Percentiles rank a stretch among this genome's conserved stretches.
Conservation (phyloP, 2,113 vertebrate genomes). For the Oryzias javanicus region DNA sequence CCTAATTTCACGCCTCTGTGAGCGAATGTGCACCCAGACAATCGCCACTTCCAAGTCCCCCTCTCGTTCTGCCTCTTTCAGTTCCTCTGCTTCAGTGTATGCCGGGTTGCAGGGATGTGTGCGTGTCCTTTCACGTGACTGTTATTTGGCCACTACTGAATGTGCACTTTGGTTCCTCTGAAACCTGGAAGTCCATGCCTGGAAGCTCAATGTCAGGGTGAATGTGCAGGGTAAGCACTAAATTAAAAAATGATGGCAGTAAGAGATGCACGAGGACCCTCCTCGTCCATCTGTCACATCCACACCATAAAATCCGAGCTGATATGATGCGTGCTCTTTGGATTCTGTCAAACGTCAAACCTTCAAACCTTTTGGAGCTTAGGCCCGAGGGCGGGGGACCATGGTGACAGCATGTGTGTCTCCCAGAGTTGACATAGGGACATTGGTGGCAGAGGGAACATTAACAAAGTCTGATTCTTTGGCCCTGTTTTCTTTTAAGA, state of each 20-base stretch:
- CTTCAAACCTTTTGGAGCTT: constrained; percentile 22
- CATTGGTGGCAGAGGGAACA: constrained; percentile 31
- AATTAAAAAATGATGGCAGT: constrained; percentile 37
- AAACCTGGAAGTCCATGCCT: constrained; percentile 25
- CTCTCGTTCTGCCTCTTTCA: constrained; percentile 22
- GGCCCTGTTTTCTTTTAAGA: constrained; percentile 10
- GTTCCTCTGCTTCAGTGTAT: constrained; percentile 31
- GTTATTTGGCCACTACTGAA: constrained; percentile 30
- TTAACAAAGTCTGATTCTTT: constrained; percentile 48
- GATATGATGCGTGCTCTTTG: constrained; percentile 31
- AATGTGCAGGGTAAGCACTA: constrained; percentile 54
- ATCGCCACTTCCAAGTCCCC: constrained; percentile 46
- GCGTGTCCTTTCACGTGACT: constrained; percentile 34
- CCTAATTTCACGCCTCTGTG: constrained; percentile 74
- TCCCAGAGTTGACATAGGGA: constrained; percentile 35
- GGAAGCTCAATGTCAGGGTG: constrained; percentile 21
- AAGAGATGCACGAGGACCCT: constrained; percentile 29
- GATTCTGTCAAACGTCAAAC: constrained; percentile 31
- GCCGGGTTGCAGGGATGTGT: constrained; percentile 24
- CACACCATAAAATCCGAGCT: constrained; percentile 19
- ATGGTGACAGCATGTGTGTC: constrained; percentile 6
- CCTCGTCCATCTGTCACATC: constrained; percentile 58
- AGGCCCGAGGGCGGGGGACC: constrained; percentile 14
- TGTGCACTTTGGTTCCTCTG: constrained; percentile 28
- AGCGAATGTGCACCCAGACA: constrained; percentile 62